A percentile compares a stretch with the other conserved stretches of the same genome.
phyloP scores from a whole-genome alignment of 2,113 vertebrate species.

The Hepsetus odoe region DNA sequence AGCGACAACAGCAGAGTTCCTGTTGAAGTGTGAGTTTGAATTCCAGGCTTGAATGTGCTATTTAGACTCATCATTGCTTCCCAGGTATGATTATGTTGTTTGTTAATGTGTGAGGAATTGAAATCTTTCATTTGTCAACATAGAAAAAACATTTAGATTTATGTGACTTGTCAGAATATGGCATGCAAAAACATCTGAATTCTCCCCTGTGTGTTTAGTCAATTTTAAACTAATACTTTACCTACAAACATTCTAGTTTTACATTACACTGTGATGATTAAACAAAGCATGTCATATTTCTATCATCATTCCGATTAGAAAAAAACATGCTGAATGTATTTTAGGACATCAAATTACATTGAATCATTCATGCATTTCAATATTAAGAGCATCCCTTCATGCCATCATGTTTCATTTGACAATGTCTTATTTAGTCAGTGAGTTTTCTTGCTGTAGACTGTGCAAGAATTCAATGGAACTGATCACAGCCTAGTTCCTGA shows the following conservation, averaged over 20 bases:
- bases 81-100: background rate
- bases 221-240: background rate
- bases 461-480: too few species aligned
- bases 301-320: background rate
- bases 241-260: background rate
- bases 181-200: background rate
- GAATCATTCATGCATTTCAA: background rate
- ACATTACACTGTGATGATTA: background rate
- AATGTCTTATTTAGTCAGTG: background rate
- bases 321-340: background rate
- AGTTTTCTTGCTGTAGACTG: background rate
- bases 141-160: background rate
- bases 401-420: background rate
- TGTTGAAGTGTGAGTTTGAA: too few species aligned
- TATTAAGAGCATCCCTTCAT: background rate
- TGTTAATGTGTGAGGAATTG: too few species aligned
- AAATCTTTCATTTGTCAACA: too few species aligned
- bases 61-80: background rate
- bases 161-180: background rate
- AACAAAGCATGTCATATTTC: background rate
- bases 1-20: too few species aligned
- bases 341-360: background rate
- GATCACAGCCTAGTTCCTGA: too few species aligned
- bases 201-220: background rate
- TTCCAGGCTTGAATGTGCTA: background rate